Evolutionary conservation across 2,888 invertebrate genomes (phyloP), one percentile per base, ranked within the genome.

Genomic region (Drosophila mayaguana): DNA sequence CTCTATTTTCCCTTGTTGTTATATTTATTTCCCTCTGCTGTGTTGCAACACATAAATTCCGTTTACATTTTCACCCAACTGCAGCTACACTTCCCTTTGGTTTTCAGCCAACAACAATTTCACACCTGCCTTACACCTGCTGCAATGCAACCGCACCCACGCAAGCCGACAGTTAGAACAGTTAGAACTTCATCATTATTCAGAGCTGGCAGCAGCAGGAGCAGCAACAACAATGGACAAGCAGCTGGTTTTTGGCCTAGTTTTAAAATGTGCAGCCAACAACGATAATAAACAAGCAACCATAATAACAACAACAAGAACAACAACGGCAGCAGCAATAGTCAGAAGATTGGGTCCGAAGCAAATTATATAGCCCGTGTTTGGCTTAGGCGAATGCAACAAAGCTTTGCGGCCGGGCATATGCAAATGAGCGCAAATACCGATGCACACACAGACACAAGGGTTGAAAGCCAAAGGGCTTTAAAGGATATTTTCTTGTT

Each of bases 161-260:
- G 46, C 38, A 50, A 12, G 22, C 51, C 48, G 42, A 40, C 55
- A 55, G 61, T 81, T 67, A 18, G 63, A 83, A 40, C 55, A 55
- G 61, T 81, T 67, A 18, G 63, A 83, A 71, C 72, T 76, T 83
- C 83, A 82, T 88, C 84, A 89, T 86, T 82, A 86, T 83, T 72
- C 78, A 76, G 76, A 69, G 80, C 67, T 80, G 77, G 68, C 53
- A 34, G 25, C 16, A 50, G 32, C 32, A 32, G 28, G 28, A 28
- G 20, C 40, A 36, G n/a, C 34, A 46, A 43, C 51, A 45, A 32
- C 57, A 69, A 56, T 34, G 38, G 16, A 32, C 36, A 8, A 42
- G 56, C 84, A 81, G 81, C 59, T 81, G 88, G 56, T 62, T 78
- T 78, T 67, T 89, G 88, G 85, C 82, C 82, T 78, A 83, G 79